Base-by-base conservation (phyloP, 2,113 vertebrate species). In the Hemiscyllium ocellatum region DNA sequence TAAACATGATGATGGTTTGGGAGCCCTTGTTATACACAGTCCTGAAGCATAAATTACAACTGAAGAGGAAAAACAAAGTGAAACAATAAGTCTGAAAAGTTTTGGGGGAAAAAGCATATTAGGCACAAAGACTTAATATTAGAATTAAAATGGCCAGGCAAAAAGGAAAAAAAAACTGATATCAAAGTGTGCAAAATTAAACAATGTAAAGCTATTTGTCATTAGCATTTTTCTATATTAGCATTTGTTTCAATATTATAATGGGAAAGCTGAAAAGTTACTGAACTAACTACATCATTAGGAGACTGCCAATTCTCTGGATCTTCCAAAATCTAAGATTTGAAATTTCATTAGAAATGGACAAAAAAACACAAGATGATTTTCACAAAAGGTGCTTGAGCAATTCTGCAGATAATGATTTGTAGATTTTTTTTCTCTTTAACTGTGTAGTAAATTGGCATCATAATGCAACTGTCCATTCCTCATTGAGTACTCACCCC, bases 401-500 rank as follows among this genome's bases (percentile, higher is more conserved):
- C 50, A 87, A 50, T 52, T 26, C 42, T 12, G 50, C 7, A 24
- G 26, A 24, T 50, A 91, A n/a, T 66, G 15, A 1, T 15, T n/a
- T 0, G 29, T 15, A 91, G 13, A 91, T 65, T 65, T 65, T 80
- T 47, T 47, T 47, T 83, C 37, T 37, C 37, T 83, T 83, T 19
- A 83, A 42, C 1, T 42, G 80, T 47, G 42, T 93, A 68, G 37
- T 20, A 15, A 56, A 86, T 65, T 94, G n/a, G 42, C 42, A 52
- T 52, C 13, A 3, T 24, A 70, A 95, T 33, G 72, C 4, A 72
- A 90, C 13, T 17, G 10, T 50, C 47, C 68, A 72, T 80, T 95
- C 96, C 95, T 96, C 68, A 94, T 96, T 56, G 47, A 96, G 33
- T 96, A 98, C 98, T 98, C 96, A 98, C 98, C 98, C 98, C 96